Evolutionary conservation across 1,140 invertebrate genomes (phyloP).

Genomic region (Drosophila burlai): DNA sequence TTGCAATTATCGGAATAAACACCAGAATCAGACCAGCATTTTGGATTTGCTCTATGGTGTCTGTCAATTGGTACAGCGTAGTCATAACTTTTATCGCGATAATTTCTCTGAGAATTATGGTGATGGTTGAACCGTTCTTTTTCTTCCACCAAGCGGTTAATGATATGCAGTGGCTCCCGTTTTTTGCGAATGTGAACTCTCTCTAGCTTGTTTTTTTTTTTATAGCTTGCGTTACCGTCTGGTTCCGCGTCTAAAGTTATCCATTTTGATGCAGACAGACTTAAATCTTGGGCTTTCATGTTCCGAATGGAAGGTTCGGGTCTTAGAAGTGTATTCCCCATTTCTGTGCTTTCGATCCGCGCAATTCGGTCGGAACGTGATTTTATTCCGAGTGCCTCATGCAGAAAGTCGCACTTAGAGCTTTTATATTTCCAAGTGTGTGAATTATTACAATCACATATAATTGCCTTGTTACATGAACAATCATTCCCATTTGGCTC

Average conservation of each 20-base stretch:
- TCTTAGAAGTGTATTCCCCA: not conserved
- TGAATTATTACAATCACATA: slow-evolving; percentile 58
- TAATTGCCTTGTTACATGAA: slow-evolving; percentile 43
- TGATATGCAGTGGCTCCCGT: slow-evolving; percentile 68
- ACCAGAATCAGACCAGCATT: slow-evolving; percentile 65
- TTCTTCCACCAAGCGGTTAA: slow-evolving; percentile 54
- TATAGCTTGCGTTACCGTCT: slow-evolving; percentile 23
- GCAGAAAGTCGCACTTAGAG: slow-evolving; percentile 42
- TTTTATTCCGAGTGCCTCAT: slow-evolving; percentile 38
- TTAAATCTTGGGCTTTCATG: slow-evolving; percentile 1
- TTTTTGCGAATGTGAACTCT: slow-evolving; percentile 77
- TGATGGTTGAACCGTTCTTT: not conserved
- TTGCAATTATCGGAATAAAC: slow-evolving; percentile 54
- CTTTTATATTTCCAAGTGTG: slow-evolving; percentile 65
- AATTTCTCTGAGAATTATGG: not conserved
- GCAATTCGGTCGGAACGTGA: slow-evolving; percentile 77
- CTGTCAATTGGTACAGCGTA: not conserved
- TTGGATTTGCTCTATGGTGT: slow-evolving; percentile 21
- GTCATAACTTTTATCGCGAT: slow-evolving; percentile 41
- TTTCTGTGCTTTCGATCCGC: slow-evolving; percentile 59
- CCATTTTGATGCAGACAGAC: slow-evolving; percentile 44
- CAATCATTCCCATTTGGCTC: slow-evolving; percentile 17
- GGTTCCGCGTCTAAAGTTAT: slow-evolving; percentile 47
- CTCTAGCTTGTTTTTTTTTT: slow-evolving; percentile 60
- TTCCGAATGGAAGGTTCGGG: slow-evolving; percentile 51